Conservation (phyloP, 1,140 invertebrate species). For the Apis laboriosa region DNA sequence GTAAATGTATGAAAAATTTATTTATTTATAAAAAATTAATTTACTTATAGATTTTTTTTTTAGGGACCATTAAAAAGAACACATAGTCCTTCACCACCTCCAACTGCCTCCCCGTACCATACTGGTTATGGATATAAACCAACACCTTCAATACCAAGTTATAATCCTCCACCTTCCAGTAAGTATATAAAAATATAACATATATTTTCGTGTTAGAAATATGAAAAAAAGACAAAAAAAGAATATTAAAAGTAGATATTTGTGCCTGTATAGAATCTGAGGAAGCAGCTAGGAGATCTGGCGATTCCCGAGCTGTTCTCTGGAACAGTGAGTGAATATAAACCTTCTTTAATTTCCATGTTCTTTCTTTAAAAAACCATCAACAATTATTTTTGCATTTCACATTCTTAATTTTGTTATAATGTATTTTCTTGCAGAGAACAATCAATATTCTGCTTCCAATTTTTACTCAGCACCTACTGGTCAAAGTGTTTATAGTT, state of each 20-base stretch:
- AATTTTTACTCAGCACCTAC: slow-evolving; percentile 74
- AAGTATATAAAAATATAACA: slow-evolving; percentile 66
- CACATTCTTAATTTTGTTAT: slow-evolving; percentile 5
- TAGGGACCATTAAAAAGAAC: slow-evolving; percentile 83
- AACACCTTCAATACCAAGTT: slow-evolving; percentile 75
- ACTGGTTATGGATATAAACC: slow-evolving; percentile 82
- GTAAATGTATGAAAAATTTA: slow-evolving; percentile 66
- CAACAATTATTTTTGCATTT: background rate
- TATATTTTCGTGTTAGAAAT: slow-evolving; percentile 2
- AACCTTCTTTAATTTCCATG: slow-evolving; percentile 38
- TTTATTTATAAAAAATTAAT: background rate
- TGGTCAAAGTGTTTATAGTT: slow-evolving; percentile 74
- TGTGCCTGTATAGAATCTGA: slow-evolving; percentile 86
- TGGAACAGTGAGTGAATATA: slow-evolving; percentile 88
- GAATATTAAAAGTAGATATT: slow-evolving; percentile 23
- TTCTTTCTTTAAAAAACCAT: slow-evolving; percentile 25
- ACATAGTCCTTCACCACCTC: slow-evolving; percentile 86
- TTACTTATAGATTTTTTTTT: slow-evolving; percentile 15
- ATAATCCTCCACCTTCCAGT: slow-evolving; percentile 81
- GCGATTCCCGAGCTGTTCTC: slow-evolving; percentile 88
- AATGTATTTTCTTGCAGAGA: slow-evolving; percentile 62
- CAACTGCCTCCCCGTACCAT: slow-evolving; percentile 81
- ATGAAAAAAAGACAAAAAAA: background rate
- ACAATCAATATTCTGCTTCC: slow-evolving; percentile 74
- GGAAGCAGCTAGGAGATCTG: slow-evolving; percentile 86